Base-by-base conservation (phyloP, 2,113 vertebrate species). In the Pluvianellus socialis region DNA sequence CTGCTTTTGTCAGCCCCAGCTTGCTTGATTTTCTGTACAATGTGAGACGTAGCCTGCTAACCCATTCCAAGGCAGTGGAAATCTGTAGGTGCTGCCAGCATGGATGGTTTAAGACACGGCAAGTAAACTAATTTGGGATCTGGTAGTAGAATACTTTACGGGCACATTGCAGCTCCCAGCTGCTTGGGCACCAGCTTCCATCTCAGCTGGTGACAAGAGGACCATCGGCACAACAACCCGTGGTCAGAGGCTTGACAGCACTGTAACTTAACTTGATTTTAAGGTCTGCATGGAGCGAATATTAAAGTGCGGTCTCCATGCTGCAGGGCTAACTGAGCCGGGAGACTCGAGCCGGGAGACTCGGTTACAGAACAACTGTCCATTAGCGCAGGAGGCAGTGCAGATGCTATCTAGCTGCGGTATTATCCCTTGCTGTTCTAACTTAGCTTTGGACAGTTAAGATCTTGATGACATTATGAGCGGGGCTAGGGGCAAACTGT, bases 401-500 rank as follows among this genome's bases (percentile, higher is more conserved):
- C 92, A 90, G 97, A 96, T 95, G 70, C 90, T 95, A 95, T 94
- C 96, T 82, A 72, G 21, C 80, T 61, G 40, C 4, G 9, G 70
- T 47, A 94, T 79, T 61, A 93, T 96, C 90, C 96, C 84, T 93
- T 3, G 7, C 91, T 91, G 70, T 45, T 93, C 93, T 72, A 89
- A 91, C 94, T 76, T 90, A 6, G 20, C 91, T 94, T 65, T 91
- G 92, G 80, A 79, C 80, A 85, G 80, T 95, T 96, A 96, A 96
- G 86, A 92, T 96, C 91, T 91, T 91, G 91, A 95, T 95, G 95
- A 94, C 86, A 91, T 95, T 91, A 91, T n/a, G 75, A 92, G 86
- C 2, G 14, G 80, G 71, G 77, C 91, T 96, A 77, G 82, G 97
- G 94, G 88, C 77, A 85, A 94, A 70, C 84, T 12, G 73, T 87